Evolutionary conservation across 2,797 vertebrate species (phyloP).

Genomic region (Pseudochirops corinnae): DNA sequence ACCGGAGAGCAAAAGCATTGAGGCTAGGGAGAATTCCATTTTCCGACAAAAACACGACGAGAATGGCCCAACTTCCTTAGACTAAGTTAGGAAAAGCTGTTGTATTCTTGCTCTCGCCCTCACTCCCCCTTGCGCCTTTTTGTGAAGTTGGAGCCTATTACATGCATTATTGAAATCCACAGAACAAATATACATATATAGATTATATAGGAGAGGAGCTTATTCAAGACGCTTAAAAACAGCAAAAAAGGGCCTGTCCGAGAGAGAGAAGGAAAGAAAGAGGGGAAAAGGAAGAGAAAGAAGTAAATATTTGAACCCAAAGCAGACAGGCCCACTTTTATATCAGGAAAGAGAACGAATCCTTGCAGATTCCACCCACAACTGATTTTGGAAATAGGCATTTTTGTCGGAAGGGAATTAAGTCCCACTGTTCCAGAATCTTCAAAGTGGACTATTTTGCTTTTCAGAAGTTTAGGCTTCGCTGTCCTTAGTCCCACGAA

Average conservation of each 20-base stretch:
- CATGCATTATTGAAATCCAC: neutral
- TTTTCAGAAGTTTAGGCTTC: neutral
- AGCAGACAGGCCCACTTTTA: neutral
- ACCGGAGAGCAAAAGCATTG: slow-evolving; percentile 47
- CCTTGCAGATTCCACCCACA: neutral
- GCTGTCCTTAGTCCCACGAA: neutral
- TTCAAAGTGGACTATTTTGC: neutral
- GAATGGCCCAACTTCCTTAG: neutral
- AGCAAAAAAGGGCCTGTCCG: neutral
- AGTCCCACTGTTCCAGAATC: neutral
- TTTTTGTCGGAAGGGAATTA: neutral
- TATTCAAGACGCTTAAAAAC: neutral
- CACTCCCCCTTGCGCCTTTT: neutral
- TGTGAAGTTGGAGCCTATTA: neutral
- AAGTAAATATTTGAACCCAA: neutral
- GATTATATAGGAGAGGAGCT: neutral
- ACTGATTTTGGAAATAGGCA: neutral
- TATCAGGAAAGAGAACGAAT: neutral
- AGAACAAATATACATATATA: neutral
- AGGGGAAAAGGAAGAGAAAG: too few relatives aligned
- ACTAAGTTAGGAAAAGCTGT: neutral
- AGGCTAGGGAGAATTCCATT: neutral
- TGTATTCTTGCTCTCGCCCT: neutral
- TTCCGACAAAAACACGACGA: neutral
- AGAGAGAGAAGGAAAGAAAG: too few relatives aligned